Percentiles rank a stretch among this genome's conserved stretches.
phyloP scores from a whole-genome alignment of 1,140 invertebrate species.

The Cataglyphis hispanica region DNA sequence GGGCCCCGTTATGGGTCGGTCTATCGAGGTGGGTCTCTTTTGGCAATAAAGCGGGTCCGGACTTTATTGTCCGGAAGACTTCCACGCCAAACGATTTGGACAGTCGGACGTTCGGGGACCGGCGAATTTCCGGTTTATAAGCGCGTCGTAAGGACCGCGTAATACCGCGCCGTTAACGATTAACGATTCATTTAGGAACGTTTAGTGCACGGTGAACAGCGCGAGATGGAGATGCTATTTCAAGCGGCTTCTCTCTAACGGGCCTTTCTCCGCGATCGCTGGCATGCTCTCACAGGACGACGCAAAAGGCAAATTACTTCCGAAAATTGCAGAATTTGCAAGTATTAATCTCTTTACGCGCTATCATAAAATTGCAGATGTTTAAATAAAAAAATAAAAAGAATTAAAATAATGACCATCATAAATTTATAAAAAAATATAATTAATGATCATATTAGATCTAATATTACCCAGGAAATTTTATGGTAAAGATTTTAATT shows the following conservation, averaged over 20 bases:
- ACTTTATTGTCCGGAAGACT: slow-evolving; percentile 83
- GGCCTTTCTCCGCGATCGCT: slow-evolving; percentile 46
- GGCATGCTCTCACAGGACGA: slow-evolving; percentile 32
- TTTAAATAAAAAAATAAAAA: not conserved
- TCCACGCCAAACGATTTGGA: slow-evolving; percentile 79
- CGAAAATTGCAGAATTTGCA: not conserved
- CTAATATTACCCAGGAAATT: not conserved
- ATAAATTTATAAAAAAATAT: not conserved
- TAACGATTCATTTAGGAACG: slow-evolving; percentile 86
- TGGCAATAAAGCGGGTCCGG: slow-evolving; percentile 79
- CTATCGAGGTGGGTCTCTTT: slow-evolving; percentile 68
- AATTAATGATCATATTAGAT: not conserved
- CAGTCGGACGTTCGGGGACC: slow-evolving; percentile 78
- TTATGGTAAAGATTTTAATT: not conserved
- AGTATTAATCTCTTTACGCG: not conserved
- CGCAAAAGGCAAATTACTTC: slow-evolving; percentile 19
- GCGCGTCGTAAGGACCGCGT: slow-evolving; percentile 80
- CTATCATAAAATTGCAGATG: not conserved
- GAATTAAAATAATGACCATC: not conserved
- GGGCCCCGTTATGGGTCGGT: slow-evolving; percentile 20
- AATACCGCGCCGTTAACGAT: slow-evolving; percentile 84
- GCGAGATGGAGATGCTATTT: slow-evolving; percentile 54
- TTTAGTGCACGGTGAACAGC: slow-evolving; percentile 78
- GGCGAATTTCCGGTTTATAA: slow-evolving; percentile 85
- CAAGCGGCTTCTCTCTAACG: slow-evolving; percentile 42